Percentiles rank a stretch among this genome's conserved stretches.
These are phyloP conservation scores for Isotomurus palustris DNA, from an alignment of 2,888 invertebrate genomes.

Conservation along the genomic window DNA sequence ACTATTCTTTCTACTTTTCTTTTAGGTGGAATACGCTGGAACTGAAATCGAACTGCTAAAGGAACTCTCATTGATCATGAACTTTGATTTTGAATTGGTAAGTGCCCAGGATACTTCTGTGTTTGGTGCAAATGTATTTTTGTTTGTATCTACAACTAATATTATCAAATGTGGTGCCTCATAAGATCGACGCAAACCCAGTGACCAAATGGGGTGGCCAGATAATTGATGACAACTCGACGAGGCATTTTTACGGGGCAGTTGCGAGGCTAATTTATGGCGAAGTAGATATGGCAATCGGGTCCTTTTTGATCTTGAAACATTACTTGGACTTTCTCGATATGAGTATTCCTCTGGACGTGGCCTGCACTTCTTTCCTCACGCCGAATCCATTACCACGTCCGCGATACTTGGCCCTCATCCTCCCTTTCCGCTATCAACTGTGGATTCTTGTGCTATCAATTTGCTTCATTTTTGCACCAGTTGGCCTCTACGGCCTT, in stretches of 20 bases:
- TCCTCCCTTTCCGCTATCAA: constrained; percentile 42
- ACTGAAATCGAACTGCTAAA: constrained; percentile 44
- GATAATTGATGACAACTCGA: constrained; percentile 6
- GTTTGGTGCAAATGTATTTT: background rate
- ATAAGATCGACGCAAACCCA: constrained; percentile 29
- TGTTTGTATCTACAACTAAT: background rate
- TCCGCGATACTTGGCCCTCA: constrained; percentile 41
- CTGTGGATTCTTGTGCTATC: constrained; percentile 40
- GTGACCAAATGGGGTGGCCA: constrained; percentile 34
- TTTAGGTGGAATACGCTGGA: constrained; percentile 40
- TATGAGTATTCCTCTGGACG: constrained; percentile 45
- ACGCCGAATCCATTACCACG: constrained; percentile 44
- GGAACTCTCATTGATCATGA: constrained; percentile 40
- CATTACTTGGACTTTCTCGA: constrained; percentile 43
- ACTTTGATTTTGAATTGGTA: constrained; percentile 39
- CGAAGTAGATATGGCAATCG: constrained; percentile 44
- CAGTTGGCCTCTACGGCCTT: constrained; percentile 31
- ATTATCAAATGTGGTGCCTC: background rate
- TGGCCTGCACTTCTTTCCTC: constrained; percentile 44
- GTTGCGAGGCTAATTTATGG: constrained; percentile 39
- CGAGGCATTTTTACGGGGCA: constrained; percentile 36
- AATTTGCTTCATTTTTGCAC: constrained; percentile 42
- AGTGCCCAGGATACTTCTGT: background rate
- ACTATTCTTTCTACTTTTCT: too few species aligned
- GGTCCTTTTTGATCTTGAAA: constrained; percentile 42